These are phyloP conservation scores for Anolis apletophallus DNA, from an alignment of 2,797 vertebrate genomes.

Conservation along the genomic window DNA sequence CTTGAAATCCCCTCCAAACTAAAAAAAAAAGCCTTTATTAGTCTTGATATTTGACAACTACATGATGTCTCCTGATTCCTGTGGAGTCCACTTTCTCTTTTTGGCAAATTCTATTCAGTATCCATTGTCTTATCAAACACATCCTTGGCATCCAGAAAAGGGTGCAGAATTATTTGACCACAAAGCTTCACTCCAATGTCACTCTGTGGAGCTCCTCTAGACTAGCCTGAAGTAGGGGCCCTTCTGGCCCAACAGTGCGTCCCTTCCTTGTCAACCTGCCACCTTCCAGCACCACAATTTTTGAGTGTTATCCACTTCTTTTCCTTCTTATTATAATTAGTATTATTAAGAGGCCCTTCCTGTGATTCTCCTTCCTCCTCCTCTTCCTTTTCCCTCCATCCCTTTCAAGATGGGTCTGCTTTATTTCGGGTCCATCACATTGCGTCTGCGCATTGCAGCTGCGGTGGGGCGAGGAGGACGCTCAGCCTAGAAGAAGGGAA, in stretches of 20 bases:
- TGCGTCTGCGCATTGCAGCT: no score
- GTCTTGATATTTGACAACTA: not conserved
- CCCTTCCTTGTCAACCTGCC: conserved; percentile 77
- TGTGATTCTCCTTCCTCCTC: no score
- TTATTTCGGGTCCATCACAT: no score
- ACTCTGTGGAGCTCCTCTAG: conserved; percentile 55
- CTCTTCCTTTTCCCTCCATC: no score
- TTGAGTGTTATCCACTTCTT: conserved; percentile 78
- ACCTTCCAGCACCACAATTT: conserved; percentile 78
- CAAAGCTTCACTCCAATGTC: not conserved
- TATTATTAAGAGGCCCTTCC: no score
- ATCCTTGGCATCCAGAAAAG: not conserved
- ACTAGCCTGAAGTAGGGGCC: conserved; percentile 80
- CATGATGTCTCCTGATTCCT: not conserved
- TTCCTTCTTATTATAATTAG: no score
- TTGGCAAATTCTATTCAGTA: not conserved
- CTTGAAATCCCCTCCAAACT: not conserved
- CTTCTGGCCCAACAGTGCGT: conserved; percentile 76
- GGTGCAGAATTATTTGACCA: not conserved
- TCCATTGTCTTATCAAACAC: not conserved
- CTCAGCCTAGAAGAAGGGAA: no score
- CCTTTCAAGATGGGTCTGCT: no score
- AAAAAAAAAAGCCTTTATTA: not conserved
- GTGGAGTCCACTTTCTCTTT: not conserved
- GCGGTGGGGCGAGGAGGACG: no score